phyloP scores from a whole-genome alignment of 1,140 invertebrate species.

The Latrodectus geometricus region DNA sequence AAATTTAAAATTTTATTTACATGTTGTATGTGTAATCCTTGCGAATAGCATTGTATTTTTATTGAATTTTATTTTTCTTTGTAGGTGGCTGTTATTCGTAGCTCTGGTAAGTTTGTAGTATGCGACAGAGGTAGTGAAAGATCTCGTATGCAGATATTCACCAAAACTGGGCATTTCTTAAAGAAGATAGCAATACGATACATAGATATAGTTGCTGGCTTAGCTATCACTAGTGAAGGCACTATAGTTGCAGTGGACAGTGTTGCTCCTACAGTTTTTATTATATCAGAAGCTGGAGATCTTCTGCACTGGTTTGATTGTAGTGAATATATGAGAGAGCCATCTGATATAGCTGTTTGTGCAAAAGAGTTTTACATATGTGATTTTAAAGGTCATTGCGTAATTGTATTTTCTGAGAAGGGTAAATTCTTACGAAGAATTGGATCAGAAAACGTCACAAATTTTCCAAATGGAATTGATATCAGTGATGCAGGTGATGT shows the following conservation, averaged over 20 bases:
- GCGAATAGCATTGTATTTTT: neutral
- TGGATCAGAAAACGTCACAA: constrained; percentile 93
- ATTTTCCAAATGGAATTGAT: constrained; percentile 97
- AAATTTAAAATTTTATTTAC: neutral
- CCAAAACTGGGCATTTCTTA: constrained; percentile 75
- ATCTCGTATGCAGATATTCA: constrained; percentile 94
- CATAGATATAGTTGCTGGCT: constrained; percentile 96
- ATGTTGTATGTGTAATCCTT: neutral
- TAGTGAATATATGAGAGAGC: constrained; percentile 96
- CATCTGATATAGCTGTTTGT: constrained; percentile 94
- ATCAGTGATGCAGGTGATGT: constrained; percentile 96
- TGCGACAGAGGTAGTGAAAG: constrained; percentile 96
- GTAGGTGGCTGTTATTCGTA: constrained; percentile 86
- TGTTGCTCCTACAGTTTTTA: constrained; percentile 95
- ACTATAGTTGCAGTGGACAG: constrained; percentile 97
- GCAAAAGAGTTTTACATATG: constrained; percentile 96
- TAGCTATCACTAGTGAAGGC: constrained; percentile 89
- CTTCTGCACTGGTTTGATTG: constrained; percentile 95
- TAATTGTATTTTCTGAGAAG: constrained; percentile 93
- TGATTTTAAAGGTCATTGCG: constrained; percentile 97
- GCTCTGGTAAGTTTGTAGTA: constrained; percentile 90
- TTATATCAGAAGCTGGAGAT: constrained; percentile 89
- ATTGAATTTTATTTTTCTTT: neutral
- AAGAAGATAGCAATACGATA: constrained; percentile 93
- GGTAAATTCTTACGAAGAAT: constrained; percentile 91